Evolutionary conservation across 2,888 invertebrate genomes (phyloP), one percentile per base, ranked within the genome.

Genomic region (Drosophila silvestris): DNA sequence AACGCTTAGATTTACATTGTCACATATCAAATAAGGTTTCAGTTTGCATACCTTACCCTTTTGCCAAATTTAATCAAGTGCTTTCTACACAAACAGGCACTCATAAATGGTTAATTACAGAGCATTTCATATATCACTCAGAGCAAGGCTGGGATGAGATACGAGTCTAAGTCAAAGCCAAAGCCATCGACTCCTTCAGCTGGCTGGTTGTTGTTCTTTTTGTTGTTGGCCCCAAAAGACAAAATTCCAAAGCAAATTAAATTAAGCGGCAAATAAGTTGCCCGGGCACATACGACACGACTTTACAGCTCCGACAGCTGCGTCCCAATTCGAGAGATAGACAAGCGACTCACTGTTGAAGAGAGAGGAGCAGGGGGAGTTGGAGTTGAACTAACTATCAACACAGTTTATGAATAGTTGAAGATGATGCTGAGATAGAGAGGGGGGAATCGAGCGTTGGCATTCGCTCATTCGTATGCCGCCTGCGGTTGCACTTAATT

Each of bases 401-500:
- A 74, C 90, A 68, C 78, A 80, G 85, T 75, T 88, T 90, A 91
- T 90, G 88, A 91, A 88, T 88, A 91, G 91, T 91, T 91, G 37
- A 89, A 76, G 70, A 69, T 60, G 70, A 54, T n/a, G 50, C 22
- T 26, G 44, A 22, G 26, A 7, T 3, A 3, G 22, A n/a, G 47
- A 9, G 26, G 41, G 26, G 41, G 54, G 65, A 47, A 26, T 41
- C 57, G 9, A 70, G 77, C 54, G 51, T 28, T 61, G 58, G 74
- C 67, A 79, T 54, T 68, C 61, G 69, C 83, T 85, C 90, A 85
- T 85, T 85, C 85, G 81, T 81, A 89, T 91, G 82, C 80, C 74
- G 93, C 92, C 92, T 90, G 84, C 89, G 93, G 93, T 90, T 92
- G 92, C 93, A 93, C 92, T 93, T 93, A 93, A 92, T 92, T 93